These are phyloP conservation scores for Drosophila aldrichi DNA, from an alignment of 2,888 invertebrate species.

Conservation along the genomic window DNA sequence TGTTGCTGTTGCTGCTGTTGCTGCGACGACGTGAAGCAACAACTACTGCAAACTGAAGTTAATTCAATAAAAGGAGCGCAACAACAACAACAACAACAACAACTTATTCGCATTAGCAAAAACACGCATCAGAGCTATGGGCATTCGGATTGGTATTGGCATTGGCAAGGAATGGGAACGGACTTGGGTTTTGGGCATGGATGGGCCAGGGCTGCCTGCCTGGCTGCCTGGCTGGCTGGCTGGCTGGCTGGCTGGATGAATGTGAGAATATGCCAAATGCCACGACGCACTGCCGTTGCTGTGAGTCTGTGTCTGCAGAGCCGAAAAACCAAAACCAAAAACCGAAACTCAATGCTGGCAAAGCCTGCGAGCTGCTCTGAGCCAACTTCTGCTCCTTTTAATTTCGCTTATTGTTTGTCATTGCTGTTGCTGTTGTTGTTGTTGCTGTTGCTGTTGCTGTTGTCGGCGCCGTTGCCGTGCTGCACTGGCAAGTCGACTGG, in stretches of 20 bases:
- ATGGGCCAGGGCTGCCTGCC: conserved; percentile 14
- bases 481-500: conserved; percentile 54
- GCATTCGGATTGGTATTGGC: conserved; percentile 57
- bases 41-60: conserved; percentile 59
- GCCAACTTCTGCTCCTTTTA: conserved; percentile 43
- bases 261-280: conserved; percentile 71
- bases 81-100: conserved; percentile 37
- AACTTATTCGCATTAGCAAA: conserved; percentile 79
- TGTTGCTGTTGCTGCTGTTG: neutral
- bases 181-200: conserved; percentile 24
- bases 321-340: conserved; percentile 52
- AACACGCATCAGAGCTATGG: conserved; percentile 58
- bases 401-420: conserved; percentile 69
- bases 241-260: conserved; percentile 38
- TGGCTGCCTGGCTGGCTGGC: no score
- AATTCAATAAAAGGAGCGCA: conserved; percentile 73
- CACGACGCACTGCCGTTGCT: conserved; percentile 45
- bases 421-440: conserved; percentile 33
- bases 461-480: conserved; percentile 42
- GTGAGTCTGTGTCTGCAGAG: conserved; percentile 36
- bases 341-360: conserved; percentile 52
- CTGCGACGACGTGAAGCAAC: conserved; percentile 21
- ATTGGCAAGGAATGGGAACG: conserved; percentile 32
- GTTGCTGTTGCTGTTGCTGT: conserved; percentile 25
- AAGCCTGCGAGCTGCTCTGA: conserved; percentile 33